These are phyloP conservation scores for Notocelia uddmanniana DNA, from an alignment of 2,888 invertebrate genomes.

Conservation along the genomic window DNA sequence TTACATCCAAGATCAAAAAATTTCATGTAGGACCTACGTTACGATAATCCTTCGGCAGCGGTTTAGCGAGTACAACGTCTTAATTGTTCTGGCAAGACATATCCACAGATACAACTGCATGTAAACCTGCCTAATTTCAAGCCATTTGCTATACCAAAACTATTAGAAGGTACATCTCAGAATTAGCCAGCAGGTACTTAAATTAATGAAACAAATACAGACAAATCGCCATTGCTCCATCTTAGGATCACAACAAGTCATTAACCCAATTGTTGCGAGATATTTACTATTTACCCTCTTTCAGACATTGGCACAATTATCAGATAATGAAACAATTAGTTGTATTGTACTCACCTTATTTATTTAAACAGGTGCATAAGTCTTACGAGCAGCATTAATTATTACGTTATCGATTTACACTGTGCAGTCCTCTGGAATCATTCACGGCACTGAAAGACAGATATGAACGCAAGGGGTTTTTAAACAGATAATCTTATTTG, in stretches of 20 bases:
- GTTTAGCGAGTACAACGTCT: background rate
- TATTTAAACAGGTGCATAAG: slow-evolving; percentile 29
- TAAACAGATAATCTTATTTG: slow-evolving; percentile 81
- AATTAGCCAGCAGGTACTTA: background rate
- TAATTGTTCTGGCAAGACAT: background rate
- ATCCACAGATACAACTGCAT: background rate
- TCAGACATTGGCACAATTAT: slow-evolving; percentile 28
- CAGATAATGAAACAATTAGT: slow-evolving; percentile 26
- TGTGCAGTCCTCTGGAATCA: slow-evolving; percentile 56
- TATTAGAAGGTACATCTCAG: background rate
- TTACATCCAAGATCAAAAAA: background rate
- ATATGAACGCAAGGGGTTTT: slow-evolving; percentile 74
- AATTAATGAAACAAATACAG: slow-evolving; percentile 11
- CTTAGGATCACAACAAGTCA: slow-evolving; percentile 21
- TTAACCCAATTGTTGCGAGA: slow-evolving; percentile 32
- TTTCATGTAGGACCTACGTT: background rate
- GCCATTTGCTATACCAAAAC: background rate
- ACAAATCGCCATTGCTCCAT: slow-evolving; percentile 26
- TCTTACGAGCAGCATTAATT: slow-evolving; percentile 26
- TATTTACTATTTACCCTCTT: slow-evolving; percentile 33
- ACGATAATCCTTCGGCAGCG: background rate
- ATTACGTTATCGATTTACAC: slow-evolving; percentile 38
- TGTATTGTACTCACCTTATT: slow-evolving; percentile 34
- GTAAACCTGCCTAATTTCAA: background rate
- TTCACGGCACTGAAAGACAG: slow-evolving; percentile 71